phyloP scores from a whole-genome alignment of 2,888 invertebrate genomes.

The Lycia hirtaria region DNA sequence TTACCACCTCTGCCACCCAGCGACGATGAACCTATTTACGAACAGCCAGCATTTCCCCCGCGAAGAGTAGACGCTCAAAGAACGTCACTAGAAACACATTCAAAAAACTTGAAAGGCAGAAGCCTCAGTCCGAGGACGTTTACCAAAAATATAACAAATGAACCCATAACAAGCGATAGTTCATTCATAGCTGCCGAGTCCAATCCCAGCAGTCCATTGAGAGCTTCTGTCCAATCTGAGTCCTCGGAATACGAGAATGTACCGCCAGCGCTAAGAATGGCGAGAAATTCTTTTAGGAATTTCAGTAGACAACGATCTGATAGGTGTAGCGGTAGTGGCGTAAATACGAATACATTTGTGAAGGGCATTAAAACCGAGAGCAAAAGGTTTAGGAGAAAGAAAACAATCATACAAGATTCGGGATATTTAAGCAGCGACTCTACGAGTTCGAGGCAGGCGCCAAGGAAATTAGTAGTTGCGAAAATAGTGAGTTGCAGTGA shows the following conservation, averaged over 20 bases:
- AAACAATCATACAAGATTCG: constrained; percentile 88
- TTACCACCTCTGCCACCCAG: constrained; percentile 87
- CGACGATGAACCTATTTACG: constrained; percentile 83
- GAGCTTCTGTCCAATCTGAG: constrained; percentile 81
- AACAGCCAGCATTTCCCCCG: constrained; percentile 85
- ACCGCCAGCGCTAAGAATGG: constrained; percentile 45
- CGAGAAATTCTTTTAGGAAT: constrained; percentile 55
- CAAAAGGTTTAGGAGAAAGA: constrained; percentile 67
- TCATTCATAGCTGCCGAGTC: constrained; percentile 56
- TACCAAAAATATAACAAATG: constrained; percentile 58
- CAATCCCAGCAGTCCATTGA: constrained; percentile 69
- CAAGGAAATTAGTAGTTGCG: constrained; percentile 75
- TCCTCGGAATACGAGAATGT: constrained; percentile 82
- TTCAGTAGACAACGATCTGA: constrained; percentile 55
- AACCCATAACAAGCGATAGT: constrained; percentile 50
- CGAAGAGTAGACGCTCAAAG: constrained; percentile 73
- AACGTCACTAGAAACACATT: constrained; percentile 68
- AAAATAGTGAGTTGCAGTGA: constrained; percentile 87
- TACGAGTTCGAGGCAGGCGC: constrained; percentile 81
- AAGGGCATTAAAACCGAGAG: constrained; percentile 62
- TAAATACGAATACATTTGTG: constrained; percentile 76
- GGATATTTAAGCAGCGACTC: constrained; percentile 95
- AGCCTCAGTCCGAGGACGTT: constrained; percentile 82
- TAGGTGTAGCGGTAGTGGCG: constrained; percentile 45
- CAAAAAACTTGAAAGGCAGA: constrained; percentile 90